Evolutionary conservation across 2,888 invertebrate species (phyloP).

Genomic region (Gnatocerus cornutus): DNA sequence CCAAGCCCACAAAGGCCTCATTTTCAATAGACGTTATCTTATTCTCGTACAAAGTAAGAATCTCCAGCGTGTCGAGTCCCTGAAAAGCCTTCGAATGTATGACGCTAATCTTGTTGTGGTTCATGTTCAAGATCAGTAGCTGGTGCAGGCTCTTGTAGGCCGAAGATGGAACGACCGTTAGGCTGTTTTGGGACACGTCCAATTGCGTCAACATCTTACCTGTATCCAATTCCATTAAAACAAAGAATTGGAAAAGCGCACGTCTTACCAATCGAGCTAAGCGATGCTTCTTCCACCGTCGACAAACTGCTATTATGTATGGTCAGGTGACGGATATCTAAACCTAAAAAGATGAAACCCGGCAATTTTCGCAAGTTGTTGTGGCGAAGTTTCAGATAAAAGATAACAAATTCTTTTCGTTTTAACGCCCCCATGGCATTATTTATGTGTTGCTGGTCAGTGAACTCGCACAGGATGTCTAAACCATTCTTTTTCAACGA

Average conservation of each 20-base stretch:
- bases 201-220: constrained; percentile 91
- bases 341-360: constrained; percentile 88
- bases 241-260: not conserved
- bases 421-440: constrained; percentile 88
- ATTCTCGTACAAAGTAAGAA: constrained; percentile 90
- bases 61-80: constrained; percentile 89
- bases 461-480: constrained; percentile 91
- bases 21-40: constrained; percentile 85
- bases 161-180: constrained; percentile 85
- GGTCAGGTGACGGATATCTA: constrained; percentile 91
- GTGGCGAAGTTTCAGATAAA: constrained; percentile 90
- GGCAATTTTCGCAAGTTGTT: constrained; percentile 89
- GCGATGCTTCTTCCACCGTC: constrained; percentile 88
- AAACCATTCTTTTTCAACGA: constrained; percentile 91
- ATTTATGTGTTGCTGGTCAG: constrained; percentile 85
- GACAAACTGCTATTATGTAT: constrained; percentile 92
- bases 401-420: constrained; percentile 86
- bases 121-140: constrained; percentile 89
- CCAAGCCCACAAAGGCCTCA: constrained; percentile 89
- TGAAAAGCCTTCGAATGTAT: constrained; percentile 89
- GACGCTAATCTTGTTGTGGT: constrained; percentile 87
- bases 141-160: constrained; percentile 88
- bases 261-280: constrained; percentile 87
- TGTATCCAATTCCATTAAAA: constrained; percentile 63
- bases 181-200: constrained; percentile 90